Conservation (phyloP, 2,113 vertebrate genomes). For the Corydoras sp. region DNA sequence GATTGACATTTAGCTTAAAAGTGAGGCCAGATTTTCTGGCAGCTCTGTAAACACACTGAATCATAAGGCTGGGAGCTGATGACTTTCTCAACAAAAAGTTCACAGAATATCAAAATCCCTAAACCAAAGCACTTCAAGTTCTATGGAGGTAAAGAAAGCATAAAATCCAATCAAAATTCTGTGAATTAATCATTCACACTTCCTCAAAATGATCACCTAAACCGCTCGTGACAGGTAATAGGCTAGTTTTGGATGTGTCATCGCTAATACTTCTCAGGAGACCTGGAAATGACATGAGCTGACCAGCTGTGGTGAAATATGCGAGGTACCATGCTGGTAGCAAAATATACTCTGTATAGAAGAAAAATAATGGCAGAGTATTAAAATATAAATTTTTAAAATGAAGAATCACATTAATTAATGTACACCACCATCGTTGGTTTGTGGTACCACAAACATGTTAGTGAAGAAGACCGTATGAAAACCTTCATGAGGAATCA, state of each 20-base stretch:
- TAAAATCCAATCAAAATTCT: conserved; percentile 22
- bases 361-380: conserved; percentile 7
- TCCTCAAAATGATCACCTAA: conserved; percentile 18
- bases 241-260: conserved; percentile 37
- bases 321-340: conserved; percentile 29
- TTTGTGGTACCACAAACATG: conserved; percentile 10
- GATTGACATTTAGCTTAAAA: conserved; percentile 47
- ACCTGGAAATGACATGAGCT: conserved; percentile 40
- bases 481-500: conserved; percentile 35
- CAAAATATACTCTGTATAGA: conserved; percentile 29
- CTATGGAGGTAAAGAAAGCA: conserved; percentile 29
- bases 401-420: conserved; percentile 20
- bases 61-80: conserved; percentile 40
- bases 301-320: conserved; percentile 29
- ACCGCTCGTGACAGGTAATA: conserved; percentile 22
- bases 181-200: conserved; percentile 17
- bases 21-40: conserved; percentile 37
- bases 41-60: conserved; percentile 44
- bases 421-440: conserved; percentile 12
- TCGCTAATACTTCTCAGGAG: conserved; percentile 42
- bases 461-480: conserved; percentile 28
- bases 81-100: conserved; percentile 27
- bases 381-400: conserved; percentile 15
- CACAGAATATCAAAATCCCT: conserved; percentile 20
- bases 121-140: conserved; percentile 36